Evolutionary conservation across 2,113 vertebrate genomes (phyloP), one percentile per base, ranked within the genome.

Genomic region (Oceanites oceanicus): DNA sequence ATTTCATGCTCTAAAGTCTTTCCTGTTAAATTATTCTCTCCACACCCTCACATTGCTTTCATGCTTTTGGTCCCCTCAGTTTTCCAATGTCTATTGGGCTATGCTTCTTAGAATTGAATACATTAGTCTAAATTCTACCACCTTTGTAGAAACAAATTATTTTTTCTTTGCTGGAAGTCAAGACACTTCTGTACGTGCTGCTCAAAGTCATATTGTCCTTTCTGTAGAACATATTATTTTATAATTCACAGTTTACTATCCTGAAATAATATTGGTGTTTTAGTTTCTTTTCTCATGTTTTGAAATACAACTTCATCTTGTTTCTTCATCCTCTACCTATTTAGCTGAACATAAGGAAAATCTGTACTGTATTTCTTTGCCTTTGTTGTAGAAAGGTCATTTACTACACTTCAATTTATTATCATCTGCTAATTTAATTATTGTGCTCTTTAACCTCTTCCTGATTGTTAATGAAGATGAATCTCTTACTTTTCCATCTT

Each of bases 351-450:
- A 4, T n/a, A 50, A 73, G n/a, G 38, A 86, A 75, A 67, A 86
- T 68, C 15, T 71, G 7, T 66, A 38, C 19, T 56, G 23, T 15
- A 52, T 66, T 89, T 76, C 45, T 90, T 17, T 93, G 42, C 18
- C 49, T 92, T 96, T 96, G 32, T 22, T 73, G 10, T 62, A 62
- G 53, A 77, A 94, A 95, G 70, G 55, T 80, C 47, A 85, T 78
- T 95, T 67, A 58, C n/a, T 78, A 78, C 52, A 86, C 47, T 91
- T 94, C 32, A 90, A 90, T 96, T 94, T 94, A 94, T 94, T 95
- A 94, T 85, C 14, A 71, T 81, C 74, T 75, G 20, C 34, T 96
- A 97, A 94, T 96, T 95, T 94, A 96, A 96, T 96, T 96, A 90
- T 71, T 89, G n/a, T 68, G 44, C 36, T 79, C 27, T 87, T 96